Evolutionary conservation across 1,140 invertebrate species (phyloP), one percentile per base, ranked within the genome.

Genomic region (Armadillidium nasatum): DNA sequence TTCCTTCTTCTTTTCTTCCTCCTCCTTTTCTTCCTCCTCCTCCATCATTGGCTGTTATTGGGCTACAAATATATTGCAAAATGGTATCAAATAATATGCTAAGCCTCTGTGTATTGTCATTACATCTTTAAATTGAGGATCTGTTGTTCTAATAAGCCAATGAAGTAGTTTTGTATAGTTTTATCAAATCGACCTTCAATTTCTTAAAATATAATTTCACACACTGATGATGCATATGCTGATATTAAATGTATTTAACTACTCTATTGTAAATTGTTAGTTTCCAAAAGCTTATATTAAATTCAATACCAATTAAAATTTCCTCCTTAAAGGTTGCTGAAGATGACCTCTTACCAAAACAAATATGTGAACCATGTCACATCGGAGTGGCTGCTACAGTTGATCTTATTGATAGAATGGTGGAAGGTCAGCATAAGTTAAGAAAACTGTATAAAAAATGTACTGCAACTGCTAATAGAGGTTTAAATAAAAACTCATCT

Each of bases 361-460:
- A 73, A 11, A 80, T 80, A 23, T 80, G 79, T 73, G 79, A 80
- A 44, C 44, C 73, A 10, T 80, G 79, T 46, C 79, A 80, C 33
- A 73, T 77, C 69, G 76, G 76, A 23, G 79, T 80, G 68, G 79
- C 79, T 68, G 79, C 79, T 11, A 80, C 79, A 9, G 79, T 80
- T 45, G 79, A 76, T 71, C 79, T 80, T 72, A 77, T 80, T 75
- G 79, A 80, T 60, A 71, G 79, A 19, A 80, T 80, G 79, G 79
- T 80, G 76, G 79, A 80, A 60, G 79, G 79, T 9, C 79, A 80
- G n/a, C 79, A 80, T 3, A 54, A 68, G 19, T 71, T 80, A 4
- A 72, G 76, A 21, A 60, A 60, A 60, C 19, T 60, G 50, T 60
- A 60, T 60, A 13, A 19, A 13, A 60, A 60, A 60, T 60, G 50